Evolutionary conservation across 2,797 vertebrate genomes (phyloP).

Genomic region (Falco berigora): DNA sequence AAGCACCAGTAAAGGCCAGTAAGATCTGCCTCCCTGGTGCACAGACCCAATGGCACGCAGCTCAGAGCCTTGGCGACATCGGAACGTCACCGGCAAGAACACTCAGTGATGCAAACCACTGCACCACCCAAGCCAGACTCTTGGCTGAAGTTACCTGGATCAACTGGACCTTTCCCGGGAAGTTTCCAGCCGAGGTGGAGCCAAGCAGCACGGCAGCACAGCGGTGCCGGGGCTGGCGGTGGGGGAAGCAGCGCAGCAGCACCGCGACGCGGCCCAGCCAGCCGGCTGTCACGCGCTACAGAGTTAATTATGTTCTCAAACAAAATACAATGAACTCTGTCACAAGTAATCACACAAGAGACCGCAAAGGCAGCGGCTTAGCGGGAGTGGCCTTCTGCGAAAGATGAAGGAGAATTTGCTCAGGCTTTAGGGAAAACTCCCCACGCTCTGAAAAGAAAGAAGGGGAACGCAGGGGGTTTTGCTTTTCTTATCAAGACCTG

Average conservation of each 20-base stretch:
- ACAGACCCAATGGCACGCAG: background rate
- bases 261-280: background rate
- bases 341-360: slow-evolving; percentile 16
- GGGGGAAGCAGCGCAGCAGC: slow-evolving; percentile 21
- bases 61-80: background rate
- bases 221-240: no score
- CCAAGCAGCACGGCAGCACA: background rate
- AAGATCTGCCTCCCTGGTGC: background rate
- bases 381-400: background rate
- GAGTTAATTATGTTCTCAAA: slow-evolving; percentile 37
- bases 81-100: no score
- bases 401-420: background rate
- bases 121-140: background rate
- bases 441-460: background rate
- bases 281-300: background rate
- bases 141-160: background rate
- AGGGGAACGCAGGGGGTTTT: accelerated
- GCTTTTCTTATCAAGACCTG: background rate
- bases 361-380: background rate
- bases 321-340: slow-evolving; percentile 37
- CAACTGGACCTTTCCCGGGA: background rate
- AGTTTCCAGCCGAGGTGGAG: background rate
- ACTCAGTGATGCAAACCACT: background rate
- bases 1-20: background rate
- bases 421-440: background rate